Base-by-base conservation (phyloP, 2,113 vertebrate genomes). In the Emberiza fucata region DNA sequence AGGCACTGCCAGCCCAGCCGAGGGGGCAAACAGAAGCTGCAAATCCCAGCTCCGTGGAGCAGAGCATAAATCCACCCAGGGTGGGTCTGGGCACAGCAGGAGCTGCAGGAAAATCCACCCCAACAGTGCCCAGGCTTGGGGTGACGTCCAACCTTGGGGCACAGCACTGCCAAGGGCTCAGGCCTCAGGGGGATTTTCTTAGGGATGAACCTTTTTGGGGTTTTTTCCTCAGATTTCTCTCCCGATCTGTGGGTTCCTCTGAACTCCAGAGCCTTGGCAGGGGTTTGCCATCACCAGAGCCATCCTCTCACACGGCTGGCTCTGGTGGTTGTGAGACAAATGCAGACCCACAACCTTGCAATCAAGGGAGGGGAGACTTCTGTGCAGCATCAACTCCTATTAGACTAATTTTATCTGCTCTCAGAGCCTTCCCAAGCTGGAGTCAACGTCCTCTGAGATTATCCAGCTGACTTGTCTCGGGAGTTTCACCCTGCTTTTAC, bases 391-490 rank as follows among this genome's bases (percentile, higher is more conserved):
- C 97, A 97, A 71, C 93, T 66, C 92, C 64, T 90, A 95, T 97
- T 97, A 97, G 9, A 81, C 86, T 97, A 97, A 97, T 96, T 96
- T 95, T 92, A 94, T 95, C 95, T 95, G 95, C 95, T 94, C 96
- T 78, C 53, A 40, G 78, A 86, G 94, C 81, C 75, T 96, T 44
- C 79, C 95, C 17, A 59, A 86, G 91, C 84, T 31, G 81, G 77
- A 95, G 92, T 78, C 91, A 56, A 69, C 7, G 31, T 93, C 94
- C 92, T 51, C 54, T 80, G 96, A 95, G 95, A 94, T 92, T 95
- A 95, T 48, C 91, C 94, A 97, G 88, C 92, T 51, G 84, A 60
- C 81, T 65, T 50, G 59, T 70, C 71, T 88, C 39, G 11, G 81
- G 48, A 79, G 81, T 89, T 94, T 44, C 77, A 77, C 59, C 39